phyloP scores from a whole-genome alignment of 2,113 vertebrate species.

The Australoheros scitulus region DNA sequence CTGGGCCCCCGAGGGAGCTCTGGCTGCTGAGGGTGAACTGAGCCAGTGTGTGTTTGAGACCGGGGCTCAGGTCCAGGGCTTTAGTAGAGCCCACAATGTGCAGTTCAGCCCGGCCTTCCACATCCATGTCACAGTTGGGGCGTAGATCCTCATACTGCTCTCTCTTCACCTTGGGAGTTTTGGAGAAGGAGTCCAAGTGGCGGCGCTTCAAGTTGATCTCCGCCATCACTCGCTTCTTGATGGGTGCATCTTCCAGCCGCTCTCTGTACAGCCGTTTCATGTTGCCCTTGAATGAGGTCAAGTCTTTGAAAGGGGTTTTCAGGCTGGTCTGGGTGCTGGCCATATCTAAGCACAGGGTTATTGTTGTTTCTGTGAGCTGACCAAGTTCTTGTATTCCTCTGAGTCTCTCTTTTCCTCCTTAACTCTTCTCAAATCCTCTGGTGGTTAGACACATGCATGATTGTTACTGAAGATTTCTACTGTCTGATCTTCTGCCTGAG shows the following conservation, averaged over 20 bases:
- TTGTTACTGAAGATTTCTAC: conserved; percentile 57
- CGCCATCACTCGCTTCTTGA: conserved; percentile 89
- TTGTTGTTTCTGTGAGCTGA: conserved; percentile 34
- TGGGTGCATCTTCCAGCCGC: conserved; percentile 87
- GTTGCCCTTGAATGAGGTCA: conserved; percentile 79
- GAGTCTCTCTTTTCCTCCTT: conserved; percentile 27
- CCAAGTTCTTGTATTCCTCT: conserved; percentile 42
- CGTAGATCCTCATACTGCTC: conserved; percentile 86
- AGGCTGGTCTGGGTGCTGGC: conserved; percentile 86
- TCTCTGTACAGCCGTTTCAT: conserved; percentile 83
- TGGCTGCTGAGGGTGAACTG: conserved; percentile 98
- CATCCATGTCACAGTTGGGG: conserved; percentile 71
- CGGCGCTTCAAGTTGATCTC: conserved; percentile 87
- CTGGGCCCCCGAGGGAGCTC: conserved; percentile 94
- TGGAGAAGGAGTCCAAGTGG: conserved; percentile 79
- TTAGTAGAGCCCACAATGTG: conserved; percentile 79
- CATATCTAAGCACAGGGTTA: conserved; percentile 78
- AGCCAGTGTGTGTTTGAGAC: conserved; percentile 95
- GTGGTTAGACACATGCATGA: conserved; percentile 71
- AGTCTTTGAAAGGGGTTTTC: conserved; percentile 81
- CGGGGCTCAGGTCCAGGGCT: conserved; percentile 92
- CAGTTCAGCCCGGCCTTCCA: conserved; percentile 75
- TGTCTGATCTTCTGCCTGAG: conserved; percentile 62
- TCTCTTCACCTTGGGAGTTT: conserved; percentile 88
- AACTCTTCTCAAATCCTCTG: conserved; percentile 69